A percentile compares a stretch with the other conserved stretches of the same genome.
Evolutionary conservation across 2,888 invertebrate genomes (phyloP).

Genomic region (Scaptomyza caliginosa): DNA sequence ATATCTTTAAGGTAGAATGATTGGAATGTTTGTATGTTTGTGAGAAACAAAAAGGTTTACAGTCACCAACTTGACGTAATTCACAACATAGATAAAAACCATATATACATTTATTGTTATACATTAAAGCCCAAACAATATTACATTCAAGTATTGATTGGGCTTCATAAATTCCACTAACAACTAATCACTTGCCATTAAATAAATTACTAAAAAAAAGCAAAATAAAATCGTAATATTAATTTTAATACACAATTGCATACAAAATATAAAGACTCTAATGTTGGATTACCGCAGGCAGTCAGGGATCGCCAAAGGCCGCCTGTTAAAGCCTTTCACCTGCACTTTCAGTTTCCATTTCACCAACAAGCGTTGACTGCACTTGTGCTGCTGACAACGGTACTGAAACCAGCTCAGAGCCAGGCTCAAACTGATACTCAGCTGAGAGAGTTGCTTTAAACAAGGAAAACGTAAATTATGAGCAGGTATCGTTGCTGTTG

Average conservation of each 20-base stretch:
- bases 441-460: conserved; percentile 34
- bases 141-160: not conserved
- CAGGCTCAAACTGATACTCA: conserved; percentile 12
- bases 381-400: conserved; percentile 56
- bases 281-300: conserved; percentile 20
- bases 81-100: not conserved
- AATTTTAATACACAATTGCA: conserved; percentile 16
- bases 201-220: conserved; percentile 1
- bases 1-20: not conserved
- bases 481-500: conserved; percentile 11
- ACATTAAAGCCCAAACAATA: not conserved
- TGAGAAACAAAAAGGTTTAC: not conserved
- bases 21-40: not conserved
- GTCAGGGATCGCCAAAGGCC: conserved; percentile 34
- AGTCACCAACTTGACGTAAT: not conserved
- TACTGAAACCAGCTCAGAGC: conserved; percentile 43
- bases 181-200: not conserved
- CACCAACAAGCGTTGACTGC: conserved; percentile 38
- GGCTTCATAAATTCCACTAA: not conserved
- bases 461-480: conserved; percentile 70
- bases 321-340: conserved; percentile 44
- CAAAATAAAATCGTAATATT: conserved; percentile 4
- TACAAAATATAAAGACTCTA: conserved; percentile 15
- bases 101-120: not conserved
- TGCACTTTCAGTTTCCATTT: conserved; percentile 40